Base-by-base conservation (phyloP, 2,797 vertebrate species). In the Sorex maritimensis region DNA sequence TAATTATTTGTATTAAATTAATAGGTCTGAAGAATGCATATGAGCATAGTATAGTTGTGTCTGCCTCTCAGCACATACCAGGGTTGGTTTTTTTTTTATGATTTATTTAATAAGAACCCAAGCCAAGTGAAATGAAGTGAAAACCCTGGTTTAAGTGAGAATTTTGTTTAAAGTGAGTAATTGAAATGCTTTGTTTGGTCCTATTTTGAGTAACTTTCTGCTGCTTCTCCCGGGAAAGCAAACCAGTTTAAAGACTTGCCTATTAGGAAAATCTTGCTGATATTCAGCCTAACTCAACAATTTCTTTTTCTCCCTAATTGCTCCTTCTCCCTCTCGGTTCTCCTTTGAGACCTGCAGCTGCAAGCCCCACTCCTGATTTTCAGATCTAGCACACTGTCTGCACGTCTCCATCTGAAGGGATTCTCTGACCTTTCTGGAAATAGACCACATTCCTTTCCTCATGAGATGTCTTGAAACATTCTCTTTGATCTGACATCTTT, bases 251-350 rank as follows among this genome's bases (percentile, higher is more conserved):
- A 96, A 83, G 80, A 58, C 24, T 63, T 68, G 61, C 78, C 55
- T 83, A n/a, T 96, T 95, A 92, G 63, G 17, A 93, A 90, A 82
- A 73, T 0, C 28, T 89, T 82, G 86, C 74, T 72, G 34, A 67
- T 91, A 85, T 12, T 52, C 84, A 81, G 17, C 71, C 75, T 46
- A 91, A 82, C n/a, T 86, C 84, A 91, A 58, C 34, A 88, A 89
- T 89, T 89, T 92, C 26, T 92, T 21, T 90, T 61, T 82, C 30
- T 46, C 69, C 79, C 77, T 85, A 79, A 95, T 92, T 92, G 86
- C 34, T 80, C 26, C 34, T 83, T 92, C 28, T 90, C 30, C 75
- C 11, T 81, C 26, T 23, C 14, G 58, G 55, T 9, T 52, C 17
- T 92, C 67, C 63, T 83, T 71, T 87, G 41, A 82, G 30, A 73